Evolutionary conservation across 2,113 vertebrate species (phyloP).

Genomic region (Oryzias woworae): DNA sequence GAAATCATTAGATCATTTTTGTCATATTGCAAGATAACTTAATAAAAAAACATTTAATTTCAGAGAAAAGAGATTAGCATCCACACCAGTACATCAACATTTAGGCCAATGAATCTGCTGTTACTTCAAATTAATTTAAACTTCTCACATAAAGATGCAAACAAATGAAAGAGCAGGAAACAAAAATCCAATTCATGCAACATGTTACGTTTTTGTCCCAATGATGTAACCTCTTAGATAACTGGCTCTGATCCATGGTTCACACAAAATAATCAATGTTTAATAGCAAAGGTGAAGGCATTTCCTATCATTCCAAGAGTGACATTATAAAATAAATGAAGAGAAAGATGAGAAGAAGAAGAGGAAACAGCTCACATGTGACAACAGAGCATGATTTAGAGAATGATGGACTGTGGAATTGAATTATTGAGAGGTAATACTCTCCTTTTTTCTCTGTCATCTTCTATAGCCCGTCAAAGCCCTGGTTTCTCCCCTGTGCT

Average conservation of each 20-base stretch:
- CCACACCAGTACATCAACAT: background rate
- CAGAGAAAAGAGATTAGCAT: background rate
- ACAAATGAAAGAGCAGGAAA: background rate
- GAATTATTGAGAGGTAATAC: conserved; percentile 50
- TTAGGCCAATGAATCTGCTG: background rate
- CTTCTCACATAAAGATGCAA: background rate
- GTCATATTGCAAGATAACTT: too few relatives aligned
- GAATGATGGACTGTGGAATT: conserved; percentile 28
- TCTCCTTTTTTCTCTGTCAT: conserved; percentile 37
- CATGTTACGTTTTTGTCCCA: conserved; percentile 8
- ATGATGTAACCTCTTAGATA: conserved; percentile 41
- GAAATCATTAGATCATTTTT: too few relatives aligned
- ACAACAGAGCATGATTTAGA: conserved; percentile 24
- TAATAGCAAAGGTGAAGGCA: conserved; percentile 30
- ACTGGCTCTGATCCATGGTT: conserved; percentile 26
- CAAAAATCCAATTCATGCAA: background rate
- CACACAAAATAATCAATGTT: conserved; percentile 36
- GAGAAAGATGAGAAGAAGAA: conserved; percentile 27
- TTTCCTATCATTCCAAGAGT: conserved; percentile 27
- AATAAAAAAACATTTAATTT: too few relatives aligned
- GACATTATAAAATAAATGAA: conserved; percentile 38
- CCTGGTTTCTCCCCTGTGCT: background rate
- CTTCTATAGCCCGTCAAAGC: conserved; percentile 24
- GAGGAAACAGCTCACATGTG: conserved; percentile 3
- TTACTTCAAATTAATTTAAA: background rate